These are phyloP conservation scores for Gouania willdenowi DNA, from an alignment of 2,797 vertebrate genomes.

Conservation along the genomic window DNA sequence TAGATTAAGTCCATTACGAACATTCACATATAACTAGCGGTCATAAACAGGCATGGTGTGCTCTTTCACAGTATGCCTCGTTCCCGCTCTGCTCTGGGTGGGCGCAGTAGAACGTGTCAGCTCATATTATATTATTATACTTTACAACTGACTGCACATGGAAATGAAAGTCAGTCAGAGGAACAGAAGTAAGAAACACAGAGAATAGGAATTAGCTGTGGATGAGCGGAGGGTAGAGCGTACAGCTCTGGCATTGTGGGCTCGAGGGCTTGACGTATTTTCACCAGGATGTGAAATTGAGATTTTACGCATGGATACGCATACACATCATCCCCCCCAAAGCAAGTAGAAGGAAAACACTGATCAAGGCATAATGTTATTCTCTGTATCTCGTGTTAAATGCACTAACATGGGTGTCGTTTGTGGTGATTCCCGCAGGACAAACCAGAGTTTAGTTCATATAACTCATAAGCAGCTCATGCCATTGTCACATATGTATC, in stretches of 20 bases:
- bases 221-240: conserved; percentile 5
- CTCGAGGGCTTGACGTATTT: conserved; percentile 2
- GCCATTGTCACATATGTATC: too few relatives aligned
- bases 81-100: conserved; percentile 1
- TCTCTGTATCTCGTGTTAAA: too few relatives aligned
- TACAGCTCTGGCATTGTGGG: background rate
- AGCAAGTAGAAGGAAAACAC: too few relatives aligned
- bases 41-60: background rate
- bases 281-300: background rate
- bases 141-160: background rate
- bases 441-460: too few relatives aligned
- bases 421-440: too few relatives aligned
- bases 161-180: background rate
- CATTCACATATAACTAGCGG: conserved; percentile 3
- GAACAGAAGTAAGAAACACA: background rate
- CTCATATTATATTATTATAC: conserved; percentile 12
- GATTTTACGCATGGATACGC: background rate
- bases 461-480: too few relatives aligned
- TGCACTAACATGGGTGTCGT: too few relatives aligned
- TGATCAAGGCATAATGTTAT: too few relatives aligned
- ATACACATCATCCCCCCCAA: background rate
- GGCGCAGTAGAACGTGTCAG: conserved; percentile 10
- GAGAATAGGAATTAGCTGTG: conserved; percentile 15
- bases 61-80: conserved; percentile 5
- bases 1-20: conserved; percentile 14